These are phyloP conservation scores for Chymomyza amoena DNA, from an alignment of 2,888 invertebrate genomes.

Conservation along the genomic window DNA sequence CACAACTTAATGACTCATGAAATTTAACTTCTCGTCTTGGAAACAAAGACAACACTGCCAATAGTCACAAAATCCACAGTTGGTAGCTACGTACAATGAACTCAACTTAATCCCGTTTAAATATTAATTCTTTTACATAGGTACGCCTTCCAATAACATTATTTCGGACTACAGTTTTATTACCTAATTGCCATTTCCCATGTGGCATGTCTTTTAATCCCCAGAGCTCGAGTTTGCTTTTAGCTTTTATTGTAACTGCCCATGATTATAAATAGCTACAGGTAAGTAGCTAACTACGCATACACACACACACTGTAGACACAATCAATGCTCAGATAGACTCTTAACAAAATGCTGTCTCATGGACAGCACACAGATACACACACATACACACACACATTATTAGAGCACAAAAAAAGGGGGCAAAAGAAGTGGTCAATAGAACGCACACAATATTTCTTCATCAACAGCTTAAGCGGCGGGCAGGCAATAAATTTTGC, in stretches of 20 bases:
- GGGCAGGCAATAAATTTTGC: conserved; percentile 73
- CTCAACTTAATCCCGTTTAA: no score
- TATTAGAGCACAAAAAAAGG: background rate
- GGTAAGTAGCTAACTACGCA: background rate
- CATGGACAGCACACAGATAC: conserved; percentile 8
- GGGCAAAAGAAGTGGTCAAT: background rate
- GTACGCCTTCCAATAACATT: background rate
- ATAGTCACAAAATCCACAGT: no score
- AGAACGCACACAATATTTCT: conserved; percentile 63
- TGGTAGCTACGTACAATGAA: no score
- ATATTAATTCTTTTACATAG: no score
- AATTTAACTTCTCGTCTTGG: no score
- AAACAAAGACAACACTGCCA: background rate
- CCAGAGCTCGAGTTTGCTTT: background rate
- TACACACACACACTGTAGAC: background rate
- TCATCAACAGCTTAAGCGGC: conserved; percentile 71
- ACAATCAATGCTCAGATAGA: background rate
- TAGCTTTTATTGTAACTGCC: background rate
- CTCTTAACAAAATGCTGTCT: conserved; percentile 1
- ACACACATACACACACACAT: background rate
- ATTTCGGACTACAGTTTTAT: background rate
- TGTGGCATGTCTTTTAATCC: background rate
- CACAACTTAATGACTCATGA: no score
- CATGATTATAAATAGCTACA: background rate
- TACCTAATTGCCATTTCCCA: background rate